Conservation (phyloP, 2,888 invertebrate species). For the Nephrotoma appendiculata region DNA sequence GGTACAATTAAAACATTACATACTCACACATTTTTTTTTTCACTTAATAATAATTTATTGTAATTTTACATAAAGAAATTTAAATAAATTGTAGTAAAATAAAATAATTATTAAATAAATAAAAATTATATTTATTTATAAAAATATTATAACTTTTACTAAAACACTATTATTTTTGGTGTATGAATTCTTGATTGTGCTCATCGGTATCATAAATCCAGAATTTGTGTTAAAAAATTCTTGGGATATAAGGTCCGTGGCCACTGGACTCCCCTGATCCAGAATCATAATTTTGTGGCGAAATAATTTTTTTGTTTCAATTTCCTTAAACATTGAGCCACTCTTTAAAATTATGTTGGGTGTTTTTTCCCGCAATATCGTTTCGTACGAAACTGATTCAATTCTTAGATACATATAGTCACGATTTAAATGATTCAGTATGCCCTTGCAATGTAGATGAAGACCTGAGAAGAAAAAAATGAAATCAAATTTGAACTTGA, state of each 20-base stretch:
- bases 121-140: constrained; percentile 22
- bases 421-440: constrained; percentile 29
- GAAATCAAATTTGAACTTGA: neutral
- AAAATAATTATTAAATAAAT: neutral
- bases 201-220: constrained; percentile 36
- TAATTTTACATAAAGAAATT: neutral
- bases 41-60: neutral
- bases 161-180: constrained; percentile 34
- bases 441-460: constrained; percentile 24
- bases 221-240: constrained; percentile 26
- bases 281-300: constrained; percentile 28
- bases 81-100: neutral
- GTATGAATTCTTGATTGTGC: constrained; percentile 34
- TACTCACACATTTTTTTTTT: neutral
- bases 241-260: constrained; percentile 26
- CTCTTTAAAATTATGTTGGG: constrained; percentile 26
- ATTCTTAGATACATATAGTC: constrained; percentile 27
- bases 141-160: constrained; percentile 39
- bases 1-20: neutral
- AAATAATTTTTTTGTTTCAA: constrained; percentile 20
- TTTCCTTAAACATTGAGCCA: constrained; percentile 25
- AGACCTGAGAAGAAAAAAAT: constrained; percentile 19
- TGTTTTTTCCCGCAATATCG: constrained; percentile 14
- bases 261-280: constrained; percentile 21
- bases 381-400: constrained; percentile 15